Evolutionary conservation across 2,797 vertebrate genomes (phyloP).

Genomic region (Bucorvus abyssinicus): DNA sequence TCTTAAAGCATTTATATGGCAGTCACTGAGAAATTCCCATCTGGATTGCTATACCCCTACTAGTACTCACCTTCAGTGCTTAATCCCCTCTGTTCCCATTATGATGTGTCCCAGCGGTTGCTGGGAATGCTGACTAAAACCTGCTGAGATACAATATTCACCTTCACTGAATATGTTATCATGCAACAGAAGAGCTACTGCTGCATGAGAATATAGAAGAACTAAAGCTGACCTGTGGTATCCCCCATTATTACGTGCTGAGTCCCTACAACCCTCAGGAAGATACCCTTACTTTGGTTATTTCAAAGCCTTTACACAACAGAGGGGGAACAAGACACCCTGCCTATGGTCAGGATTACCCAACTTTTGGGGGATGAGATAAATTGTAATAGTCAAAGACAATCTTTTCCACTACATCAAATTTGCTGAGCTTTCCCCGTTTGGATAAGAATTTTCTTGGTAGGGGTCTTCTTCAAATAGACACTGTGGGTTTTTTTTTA

Average conservation of each 20-base stretch:
- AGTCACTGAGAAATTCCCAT: constrained; percentile 22
- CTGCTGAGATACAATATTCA: not conserved
- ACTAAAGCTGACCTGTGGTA: not conserved
- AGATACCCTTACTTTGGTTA: not conserved
- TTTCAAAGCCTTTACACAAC: not conserved
- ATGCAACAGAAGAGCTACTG: not conserved
- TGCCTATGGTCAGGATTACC: constrained; percentile 8
- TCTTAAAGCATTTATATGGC: not conserved
- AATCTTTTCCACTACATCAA: not conserved
- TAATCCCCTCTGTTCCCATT: constrained; percentile 8
- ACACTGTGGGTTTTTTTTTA: not conserved
- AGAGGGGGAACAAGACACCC: not conserved
- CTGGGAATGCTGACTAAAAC: constrained; percentile 1
- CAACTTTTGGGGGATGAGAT: not conserved
- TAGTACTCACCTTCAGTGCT: not conserved
- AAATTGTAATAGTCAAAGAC: not conserved
- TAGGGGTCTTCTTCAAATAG: constrained; percentile 1
- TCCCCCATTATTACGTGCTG: not conserved
- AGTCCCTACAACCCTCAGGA: not conserved
- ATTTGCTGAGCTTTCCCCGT: not conserved
- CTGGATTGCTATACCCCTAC: not conserved
- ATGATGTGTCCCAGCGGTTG: not conserved
- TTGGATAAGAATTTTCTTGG: constrained; percentile 7
- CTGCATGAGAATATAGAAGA: not conserved
- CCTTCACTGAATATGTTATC: not conserved